phyloP scores from a whole-genome alignment of 2,888 invertebrate genomes.

The Eupithecia exiguata region DNA sequence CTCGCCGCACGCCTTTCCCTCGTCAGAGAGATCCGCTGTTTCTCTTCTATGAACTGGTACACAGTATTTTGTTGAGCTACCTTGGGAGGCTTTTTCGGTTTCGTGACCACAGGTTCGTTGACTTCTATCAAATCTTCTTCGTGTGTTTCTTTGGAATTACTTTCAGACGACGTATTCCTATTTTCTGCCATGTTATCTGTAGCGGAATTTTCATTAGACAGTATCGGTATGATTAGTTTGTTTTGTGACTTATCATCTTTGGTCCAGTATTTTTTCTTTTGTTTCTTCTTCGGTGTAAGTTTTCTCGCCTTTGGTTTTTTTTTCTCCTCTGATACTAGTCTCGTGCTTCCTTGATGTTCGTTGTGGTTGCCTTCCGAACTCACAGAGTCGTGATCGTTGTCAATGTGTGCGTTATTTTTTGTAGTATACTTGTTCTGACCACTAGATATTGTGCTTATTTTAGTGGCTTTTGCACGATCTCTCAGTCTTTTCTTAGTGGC shows the following conservation, averaged over 20 bases:
- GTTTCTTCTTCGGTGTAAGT: slow-evolving; percentile 77
- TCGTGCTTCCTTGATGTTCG: slow-evolving; percentile 81
- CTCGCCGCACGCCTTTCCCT: slow-evolving; percentile 97
- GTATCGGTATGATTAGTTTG: slow-evolving; percentile 76
- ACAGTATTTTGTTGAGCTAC: slow-evolving; percentile 84
- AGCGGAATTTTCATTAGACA: slow-evolving; percentile 77
- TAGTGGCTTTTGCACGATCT: slow-evolving; percentile 92
- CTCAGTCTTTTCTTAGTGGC: slow-evolving; percentile 94
- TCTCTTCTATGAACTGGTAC: slow-evolving; percentile 94
- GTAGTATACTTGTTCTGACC: slow-evolving; percentile 74
- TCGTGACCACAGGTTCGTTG: slow-evolving; percentile 59
- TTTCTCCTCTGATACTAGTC: slow-evolving; percentile 69
- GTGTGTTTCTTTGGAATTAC: slow-evolving; percentile 78
- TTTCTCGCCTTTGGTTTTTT: slow-evolving; percentile 68
- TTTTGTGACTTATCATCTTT: slow-evolving; percentile 77
- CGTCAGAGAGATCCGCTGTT: slow-evolving; percentile 94
- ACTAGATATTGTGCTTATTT: slow-evolving; percentile 87
- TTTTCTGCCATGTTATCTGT: slow-evolving; percentile 74
- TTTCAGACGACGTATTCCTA: slow-evolving; percentile 76
- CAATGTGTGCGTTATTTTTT: slow-evolving; percentile 80
- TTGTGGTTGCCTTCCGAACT: slow-evolving; percentile 91
- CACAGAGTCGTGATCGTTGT: slow-evolving; percentile 91
- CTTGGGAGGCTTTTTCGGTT: slow-evolving; percentile 62
- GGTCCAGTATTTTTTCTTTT: slow-evolving; percentile 82
- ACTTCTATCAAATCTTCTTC: slow-evolving; percentile 70